Base-by-base conservation (phyloP, 2,113 vertebrate species). In the Oenanthe melanoleuca region DNA sequence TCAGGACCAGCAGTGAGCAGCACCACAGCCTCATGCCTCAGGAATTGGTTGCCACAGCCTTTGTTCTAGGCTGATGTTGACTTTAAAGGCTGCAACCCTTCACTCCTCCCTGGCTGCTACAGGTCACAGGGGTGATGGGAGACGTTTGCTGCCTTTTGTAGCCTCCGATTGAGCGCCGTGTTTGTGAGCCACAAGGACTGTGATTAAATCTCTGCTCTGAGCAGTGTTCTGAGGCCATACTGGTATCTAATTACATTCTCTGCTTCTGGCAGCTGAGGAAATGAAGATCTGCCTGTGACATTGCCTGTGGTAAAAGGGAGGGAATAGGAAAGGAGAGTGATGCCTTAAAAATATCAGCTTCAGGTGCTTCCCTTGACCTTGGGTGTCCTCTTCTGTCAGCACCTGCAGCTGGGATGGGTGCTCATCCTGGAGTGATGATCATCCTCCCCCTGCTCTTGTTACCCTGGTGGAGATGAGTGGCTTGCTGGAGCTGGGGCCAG, bases 121-220 rank as follows among this genome's bases (percentile, higher is more conserved):
- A 66, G 85, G 87, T 89, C 84, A 81, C 0, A 0, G 60, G 31
- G 63, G 55, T 57, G 63, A 80, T 60, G 60, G 67, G 40, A 83
- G 70, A 77, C 0, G 2, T 53, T 66, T 71, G 77, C 67, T 82
- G 81, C 60, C 75, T 89, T 73, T 88, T 71, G 79, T 45, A 78
- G 87, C 50, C 47, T 89, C 61, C 44, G 3, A 26, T 1, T 83
- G 67, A 95, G 23, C 33, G 45, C 31, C 11, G 18, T 63, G 59
- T 63, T 86, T 88, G 71, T 56, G n/a, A 91, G 66, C 87, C 78
- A 69, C 67, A 56, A 87, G 73, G 70, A 75, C 74, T 57, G 34
- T 65, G 94, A 95, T 95, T 93, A 85, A 50, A 95, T 95, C 93
- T 89, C 93, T 81, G 50, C 44, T 84, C 91, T 81, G 50, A 92